Evolutionary conservation across 2,113 vertebrate species (phyloP).

Genomic region (Myxocyprinus asiaticus): DNA sequence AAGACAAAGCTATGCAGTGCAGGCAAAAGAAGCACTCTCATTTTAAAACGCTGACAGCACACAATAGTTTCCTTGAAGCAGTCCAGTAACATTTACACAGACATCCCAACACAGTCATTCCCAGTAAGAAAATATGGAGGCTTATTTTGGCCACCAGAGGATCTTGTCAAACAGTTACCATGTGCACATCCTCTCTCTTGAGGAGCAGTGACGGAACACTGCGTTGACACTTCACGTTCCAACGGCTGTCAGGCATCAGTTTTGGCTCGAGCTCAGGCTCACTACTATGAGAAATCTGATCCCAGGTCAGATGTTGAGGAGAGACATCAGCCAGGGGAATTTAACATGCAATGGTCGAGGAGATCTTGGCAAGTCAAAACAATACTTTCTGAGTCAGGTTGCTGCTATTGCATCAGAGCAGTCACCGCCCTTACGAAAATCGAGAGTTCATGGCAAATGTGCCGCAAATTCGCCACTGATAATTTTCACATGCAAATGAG

Average conservation of each 20-base stretch:
- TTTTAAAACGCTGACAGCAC: slow-evolving; percentile 29
- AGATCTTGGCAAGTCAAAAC: slow-evolving; percentile 25
- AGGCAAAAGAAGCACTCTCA: slow-evolving; percentile 28
- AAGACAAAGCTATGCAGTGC: slow-evolving; percentile 46
- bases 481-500: no score
- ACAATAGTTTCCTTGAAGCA: slow-evolving; percentile 1
- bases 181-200: slow-evolving; percentile 36
- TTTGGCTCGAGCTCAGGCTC: not conserved
- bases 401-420: slow-evolving; percentile 1
- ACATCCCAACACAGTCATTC: slow-evolving; percentile 30
- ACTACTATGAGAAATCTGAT: not conserved
- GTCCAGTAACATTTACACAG: slow-evolving; percentile 20
- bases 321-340: slow-evolving; percentile 32
- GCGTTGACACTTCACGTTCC: slow-evolving; percentile 18
- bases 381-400: slow-evolving; percentile 1
- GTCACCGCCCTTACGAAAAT: not conserved
- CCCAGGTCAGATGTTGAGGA: slow-evolving; percentile 20
- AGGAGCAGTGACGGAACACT: slow-evolving; percentile 6
- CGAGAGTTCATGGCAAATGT: no score
- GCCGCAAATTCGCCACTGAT: no score
- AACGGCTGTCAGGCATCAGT: slow-evolving; percentile 4
- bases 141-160: slow-evolving; percentile 20
- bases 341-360: slow-evolving; percentile 28
- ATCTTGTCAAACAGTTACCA: slow-evolving; percentile 38
- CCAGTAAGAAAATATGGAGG: slow-evolving; percentile 23